Evolutionary conservation across 2,888 invertebrate species (phyloP).

Genomic region (Hirudinaria manillensis): DNA sequence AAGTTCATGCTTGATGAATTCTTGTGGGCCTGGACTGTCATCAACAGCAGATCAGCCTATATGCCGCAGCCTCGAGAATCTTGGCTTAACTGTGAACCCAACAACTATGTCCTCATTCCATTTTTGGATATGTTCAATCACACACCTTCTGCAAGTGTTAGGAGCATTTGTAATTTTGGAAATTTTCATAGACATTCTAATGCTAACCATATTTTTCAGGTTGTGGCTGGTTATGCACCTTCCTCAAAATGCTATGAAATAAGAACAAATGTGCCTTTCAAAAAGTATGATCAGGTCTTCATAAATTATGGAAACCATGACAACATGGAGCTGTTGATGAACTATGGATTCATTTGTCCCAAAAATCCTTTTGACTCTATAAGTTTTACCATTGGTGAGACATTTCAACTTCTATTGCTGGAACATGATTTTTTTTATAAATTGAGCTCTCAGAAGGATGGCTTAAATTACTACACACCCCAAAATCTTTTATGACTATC

Average conservation of each 20-base stretch:
- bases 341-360: conserved; percentile 76
- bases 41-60: conserved; percentile 62
- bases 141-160: conserved; percentile 53
- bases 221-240: background rate
- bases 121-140: conserved; percentile 87
- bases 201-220: background rate
- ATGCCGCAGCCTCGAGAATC: conserved; percentile 52
- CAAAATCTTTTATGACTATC: background rate
- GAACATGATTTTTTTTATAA: too few species aligned
- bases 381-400: conserved; percentile 55
- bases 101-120: conserved; percentile 70
- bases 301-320: conserved; percentile 81
- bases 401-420: too few species aligned
- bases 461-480: background rate
- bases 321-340: conserved; percentile 72
- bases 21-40: conserved; percentile 75
- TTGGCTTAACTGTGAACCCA: conserved; percentile 44
- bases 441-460: background rate
- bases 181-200: background rate
- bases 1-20: conserved; percentile 55
- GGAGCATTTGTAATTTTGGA: background rate
- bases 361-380: conserved; percentile 67
- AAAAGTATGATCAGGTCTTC: conserved; percentile 70
- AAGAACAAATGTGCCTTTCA: conserved; percentile 44
- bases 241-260: background rate